phyloP scores from a whole-genome alignment of 1,140 invertebrate species.

The Drosophila athabasca region DNA sequence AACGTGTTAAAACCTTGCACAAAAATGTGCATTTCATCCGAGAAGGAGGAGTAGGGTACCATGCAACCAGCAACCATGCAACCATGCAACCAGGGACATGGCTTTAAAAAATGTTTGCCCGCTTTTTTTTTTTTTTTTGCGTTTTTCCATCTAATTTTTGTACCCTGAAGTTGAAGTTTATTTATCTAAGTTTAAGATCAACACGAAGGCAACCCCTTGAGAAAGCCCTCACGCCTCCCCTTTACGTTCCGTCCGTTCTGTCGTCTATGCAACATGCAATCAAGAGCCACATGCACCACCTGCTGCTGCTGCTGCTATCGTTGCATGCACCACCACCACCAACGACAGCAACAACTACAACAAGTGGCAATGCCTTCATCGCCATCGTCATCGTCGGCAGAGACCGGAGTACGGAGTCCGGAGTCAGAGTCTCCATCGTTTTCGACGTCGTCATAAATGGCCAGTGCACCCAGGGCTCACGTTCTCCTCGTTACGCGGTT shows the following conservation, averaged over 20 bases:
- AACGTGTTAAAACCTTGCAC: conserved; percentile 73
- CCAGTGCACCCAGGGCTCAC: conserved; percentile 56
- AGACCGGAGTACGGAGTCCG: not conserved
- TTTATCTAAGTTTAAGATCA: conserved; percentile 80
- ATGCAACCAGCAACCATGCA: not conserved
- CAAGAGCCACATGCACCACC: conserved; percentile 60
- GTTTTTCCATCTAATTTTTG: not conserved
- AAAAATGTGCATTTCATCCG: conserved; percentile 66
- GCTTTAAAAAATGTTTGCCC: conserved; percentile 51
- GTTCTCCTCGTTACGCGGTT: conserved; percentile 70
- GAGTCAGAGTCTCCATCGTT: conserved; percentile 26
- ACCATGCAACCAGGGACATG: too few species aligned
- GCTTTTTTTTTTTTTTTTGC: not conserved
- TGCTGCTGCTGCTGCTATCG: conserved; percentile 60
- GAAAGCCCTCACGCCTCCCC: conserved; percentile 9
- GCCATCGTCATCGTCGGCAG: conserved; percentile 24
- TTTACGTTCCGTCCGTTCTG: not conserved
- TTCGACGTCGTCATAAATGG: conserved; percentile 65
- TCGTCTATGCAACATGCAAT: conserved; percentile 59
- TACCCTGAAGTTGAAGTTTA: conserved; percentile 65
- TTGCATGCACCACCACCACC: conserved; percentile 42
- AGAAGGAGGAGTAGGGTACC: conserved; percentile 4
- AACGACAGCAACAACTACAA: conserved; percentile 52
- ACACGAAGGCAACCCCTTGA: conserved; percentile 65
- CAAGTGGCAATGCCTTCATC: conserved; percentile 61